Evolutionary conservation across 2,797 vertebrate genomes (phyloP).

Genomic region (Acomys russatus): DNA sequence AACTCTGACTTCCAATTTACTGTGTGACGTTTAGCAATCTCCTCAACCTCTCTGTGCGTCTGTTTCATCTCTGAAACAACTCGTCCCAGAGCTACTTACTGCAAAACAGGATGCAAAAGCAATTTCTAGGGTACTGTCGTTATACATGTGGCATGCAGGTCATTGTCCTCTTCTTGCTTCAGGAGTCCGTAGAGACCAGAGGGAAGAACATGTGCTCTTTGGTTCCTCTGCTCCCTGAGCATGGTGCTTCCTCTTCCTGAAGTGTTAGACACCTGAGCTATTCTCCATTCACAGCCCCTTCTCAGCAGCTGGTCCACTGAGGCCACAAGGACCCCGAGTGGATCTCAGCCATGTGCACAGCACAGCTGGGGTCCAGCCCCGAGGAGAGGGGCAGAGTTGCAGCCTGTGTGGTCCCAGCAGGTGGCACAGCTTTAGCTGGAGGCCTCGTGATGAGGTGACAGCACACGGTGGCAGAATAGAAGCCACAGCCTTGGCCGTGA

Average conservation of each 20-base stretch:
- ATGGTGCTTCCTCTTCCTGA: background rate
- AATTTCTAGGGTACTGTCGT: background rate
- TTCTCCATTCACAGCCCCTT: background rate
- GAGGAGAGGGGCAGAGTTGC: background rate
- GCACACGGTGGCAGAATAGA: background rate
- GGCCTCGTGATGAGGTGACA: background rate
- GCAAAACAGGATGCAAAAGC: background rate
- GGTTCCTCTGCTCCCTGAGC: background rate
- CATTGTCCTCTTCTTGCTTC: background rate
- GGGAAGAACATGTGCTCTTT: too few species aligned
- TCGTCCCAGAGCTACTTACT: background rate
- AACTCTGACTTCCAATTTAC: background rate
- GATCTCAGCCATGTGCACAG: background rate
- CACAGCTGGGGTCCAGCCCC: background rate
- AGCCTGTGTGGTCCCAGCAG: background rate
- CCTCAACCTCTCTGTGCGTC: slow-evolving; percentile 50
- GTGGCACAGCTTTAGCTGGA: background rate
- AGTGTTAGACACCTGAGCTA: too few species aligned
- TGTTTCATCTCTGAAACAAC: background rate
- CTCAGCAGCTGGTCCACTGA: background rate
- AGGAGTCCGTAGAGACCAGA: rapidly evolving
- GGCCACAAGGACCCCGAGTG: background rate
- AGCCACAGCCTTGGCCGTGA: background rate
- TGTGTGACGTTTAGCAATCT: slow-evolving; percentile 15
- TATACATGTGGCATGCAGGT: background rate